Conservation (phyloP, 2,113 vertebrate species). For the Crotalus viridis region DNA sequence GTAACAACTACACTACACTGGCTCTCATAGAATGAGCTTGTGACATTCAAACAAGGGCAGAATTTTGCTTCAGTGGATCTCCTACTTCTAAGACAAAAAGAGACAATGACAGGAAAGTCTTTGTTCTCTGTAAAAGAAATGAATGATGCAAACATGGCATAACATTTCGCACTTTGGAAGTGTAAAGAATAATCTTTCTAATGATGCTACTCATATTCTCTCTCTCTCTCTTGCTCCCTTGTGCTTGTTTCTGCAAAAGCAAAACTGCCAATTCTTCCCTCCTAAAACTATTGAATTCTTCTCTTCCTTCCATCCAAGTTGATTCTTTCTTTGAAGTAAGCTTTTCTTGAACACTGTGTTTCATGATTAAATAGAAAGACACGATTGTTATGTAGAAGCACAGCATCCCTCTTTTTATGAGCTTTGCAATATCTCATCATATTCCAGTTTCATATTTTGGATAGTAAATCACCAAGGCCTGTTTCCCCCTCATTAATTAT, state of each 20-base stretch:
- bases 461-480: conserved; percentile 13
- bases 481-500: background rate
- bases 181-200: background rate
- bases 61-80: background rate
- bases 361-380: background rate
- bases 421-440: conserved; percentile 16
- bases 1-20: background rate
- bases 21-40: background rate
- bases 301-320: background rate
- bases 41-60: background rate
- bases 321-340: background rate
- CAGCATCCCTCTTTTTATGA: conserved; percentile 3
- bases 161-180: background rate
- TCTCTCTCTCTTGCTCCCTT: background rate
- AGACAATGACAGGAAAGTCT: too few species aligned
- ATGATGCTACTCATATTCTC: background rate
- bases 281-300: background rate
- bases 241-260: background rate
- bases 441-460: background rate
- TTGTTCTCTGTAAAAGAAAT: background rate
- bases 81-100: background rate
- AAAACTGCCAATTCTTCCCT: background rate
- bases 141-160: background rate
- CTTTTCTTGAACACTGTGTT: background rate
- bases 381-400: background rate